phyloP scores from a whole-genome alignment of 2,888 invertebrate genomes.

The Terebella lapidaria region DNA sequence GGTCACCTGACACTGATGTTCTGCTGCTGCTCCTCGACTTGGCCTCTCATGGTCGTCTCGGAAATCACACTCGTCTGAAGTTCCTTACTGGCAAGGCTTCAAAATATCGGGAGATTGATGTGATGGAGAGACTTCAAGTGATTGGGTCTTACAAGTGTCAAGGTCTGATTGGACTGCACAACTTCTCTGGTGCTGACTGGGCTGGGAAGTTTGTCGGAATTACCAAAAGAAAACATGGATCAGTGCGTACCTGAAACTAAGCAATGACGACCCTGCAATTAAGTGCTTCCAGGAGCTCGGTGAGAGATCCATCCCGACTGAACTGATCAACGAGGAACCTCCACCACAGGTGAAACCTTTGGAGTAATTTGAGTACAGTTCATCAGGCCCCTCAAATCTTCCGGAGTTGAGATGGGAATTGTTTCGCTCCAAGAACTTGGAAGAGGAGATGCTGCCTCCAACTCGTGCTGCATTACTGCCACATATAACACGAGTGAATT shows the following conservation, averaged over 20 bases:
- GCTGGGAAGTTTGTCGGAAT: conserved; percentile 16
- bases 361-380: not conserved
- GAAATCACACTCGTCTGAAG: not conserved
- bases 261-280: conserved; percentile 3
- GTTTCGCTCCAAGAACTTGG: conserved; percentile 12
- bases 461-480: too few species aligned
- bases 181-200: conserved; percentile 15
- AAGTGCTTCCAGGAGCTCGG: conserved; percentile 2
- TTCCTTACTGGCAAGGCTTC: conserved; percentile 11
- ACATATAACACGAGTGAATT: too few species aligned
- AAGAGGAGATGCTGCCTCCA: too few species aligned
- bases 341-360: conserved; percentile 3
- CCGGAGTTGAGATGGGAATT: conserved; percentile 7
- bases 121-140: conserved; percentile 2
- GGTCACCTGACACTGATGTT: conserved; percentile 15
- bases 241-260: conserved; percentile 9
- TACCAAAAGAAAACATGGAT: conserved; percentile 15
- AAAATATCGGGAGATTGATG: conserved; percentile 12
- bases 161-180: conserved; percentile 12
- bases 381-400: conserved; percentile 1
- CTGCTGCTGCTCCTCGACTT: conserved; percentile 9
- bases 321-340: not conserved
- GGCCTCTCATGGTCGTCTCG: conserved; percentile 5
- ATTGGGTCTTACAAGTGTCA: conserved; percentile 10
- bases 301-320: not conserved